phyloP scores from a whole-genome alignment of 2,113 vertebrate genomes.

The Galbula dea region DNA sequence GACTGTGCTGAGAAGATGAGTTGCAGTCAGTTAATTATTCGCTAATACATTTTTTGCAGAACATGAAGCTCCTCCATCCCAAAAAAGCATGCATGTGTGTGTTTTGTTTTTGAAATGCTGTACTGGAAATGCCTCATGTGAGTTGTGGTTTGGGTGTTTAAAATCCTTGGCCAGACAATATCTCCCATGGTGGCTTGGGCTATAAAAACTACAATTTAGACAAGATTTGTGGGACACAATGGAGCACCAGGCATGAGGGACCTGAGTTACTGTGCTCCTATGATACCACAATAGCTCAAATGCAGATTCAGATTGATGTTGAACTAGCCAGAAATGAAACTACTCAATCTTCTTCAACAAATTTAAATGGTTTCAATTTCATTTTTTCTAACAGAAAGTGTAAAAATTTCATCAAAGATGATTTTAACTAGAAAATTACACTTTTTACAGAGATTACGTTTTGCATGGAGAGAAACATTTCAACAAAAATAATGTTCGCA shows the following conservation, averaged over 20 bases:
- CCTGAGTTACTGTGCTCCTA: neutral
- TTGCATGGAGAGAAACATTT: neutral
- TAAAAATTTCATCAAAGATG: neutral
- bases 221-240: neutral
- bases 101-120: constrained; percentile 32
- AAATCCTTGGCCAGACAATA: neutral
- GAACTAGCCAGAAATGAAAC: neutral
- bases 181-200: neutral
- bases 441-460: neutral
- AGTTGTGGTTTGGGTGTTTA: constrained; percentile 1
- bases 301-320: neutral
- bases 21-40: neutral
- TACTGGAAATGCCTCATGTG: neutral
- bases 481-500: neutral
- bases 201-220: neutral
- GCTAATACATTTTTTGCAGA: neutral
- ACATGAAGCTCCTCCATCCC: neutral
- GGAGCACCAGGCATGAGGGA: neutral
- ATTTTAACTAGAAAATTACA: neutral
- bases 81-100: neutral
- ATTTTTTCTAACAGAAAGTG: neutral
- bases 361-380: neutral
- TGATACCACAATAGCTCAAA: neutral
- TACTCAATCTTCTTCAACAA: neutral
- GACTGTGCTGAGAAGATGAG: neutral